These are phyloP conservation scores for Salvator merianae DNA, from an alignment of 2,113 vertebrate species.

Conservation along the genomic window DNA sequence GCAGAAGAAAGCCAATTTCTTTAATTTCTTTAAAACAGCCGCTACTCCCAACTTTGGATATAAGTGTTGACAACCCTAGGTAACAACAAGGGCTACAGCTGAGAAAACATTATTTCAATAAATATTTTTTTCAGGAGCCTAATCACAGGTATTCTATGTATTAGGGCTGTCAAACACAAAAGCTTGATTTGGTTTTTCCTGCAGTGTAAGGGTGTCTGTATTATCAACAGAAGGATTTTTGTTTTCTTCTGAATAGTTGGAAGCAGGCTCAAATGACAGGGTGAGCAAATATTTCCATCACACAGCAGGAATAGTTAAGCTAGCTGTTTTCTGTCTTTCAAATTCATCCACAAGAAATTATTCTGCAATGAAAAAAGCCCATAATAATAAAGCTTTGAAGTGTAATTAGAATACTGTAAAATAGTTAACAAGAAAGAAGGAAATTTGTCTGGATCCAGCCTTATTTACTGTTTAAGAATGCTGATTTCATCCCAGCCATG, in stretches of 20 bases:
- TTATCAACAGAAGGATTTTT: too few species aligned
- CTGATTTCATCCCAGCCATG: neutral
- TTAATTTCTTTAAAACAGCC: neutral
- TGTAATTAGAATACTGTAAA: too few species aligned
- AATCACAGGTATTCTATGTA: neutral
- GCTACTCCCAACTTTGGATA: neutral
- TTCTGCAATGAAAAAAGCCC: too few species aligned
- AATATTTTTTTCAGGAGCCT: neutral
- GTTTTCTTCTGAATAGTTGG: too few species aligned
- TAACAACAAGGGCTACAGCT: neutral
- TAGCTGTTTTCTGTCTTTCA: too few species aligned
- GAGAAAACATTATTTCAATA: neutral
- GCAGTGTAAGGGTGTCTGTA: too few species aligned
- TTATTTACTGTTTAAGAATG: neutral
- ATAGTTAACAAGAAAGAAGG: too few species aligned
- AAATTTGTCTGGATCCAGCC: neutral
- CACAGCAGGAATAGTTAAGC: too few species aligned
- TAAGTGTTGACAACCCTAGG: neutral
- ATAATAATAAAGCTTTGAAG: too few species aligned
- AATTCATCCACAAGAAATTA: too few species aligned
- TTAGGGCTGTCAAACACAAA: neutral
- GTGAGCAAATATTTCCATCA: too few species aligned
- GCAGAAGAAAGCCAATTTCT: neutral
- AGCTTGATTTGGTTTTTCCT: neutral
- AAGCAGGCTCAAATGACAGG: too few species aligned